These are phyloP conservation scores for Maccullochella peelii DNA, from an alignment of 2,113 vertebrate genomes.

Conservation along the genomic window DNA sequence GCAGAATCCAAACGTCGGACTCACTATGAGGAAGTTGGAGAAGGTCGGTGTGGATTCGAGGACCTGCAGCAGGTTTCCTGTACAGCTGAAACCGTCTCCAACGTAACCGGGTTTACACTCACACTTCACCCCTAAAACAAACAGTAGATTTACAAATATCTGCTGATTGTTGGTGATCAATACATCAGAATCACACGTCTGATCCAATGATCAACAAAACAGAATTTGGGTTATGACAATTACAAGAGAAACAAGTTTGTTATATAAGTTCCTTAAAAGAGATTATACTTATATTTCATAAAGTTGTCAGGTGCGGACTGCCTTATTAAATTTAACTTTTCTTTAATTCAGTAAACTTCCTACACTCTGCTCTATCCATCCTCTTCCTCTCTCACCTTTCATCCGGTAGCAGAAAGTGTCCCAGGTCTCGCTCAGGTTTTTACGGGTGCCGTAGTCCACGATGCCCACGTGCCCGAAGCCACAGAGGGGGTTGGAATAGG, in stretches of 20 bases:
- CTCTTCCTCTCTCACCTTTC: constrained; percentile 85
- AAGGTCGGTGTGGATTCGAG: constrained; percentile 86
- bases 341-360: too few relatives aligned
- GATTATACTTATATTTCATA: too few relatives aligned
- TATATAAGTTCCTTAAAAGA: too few relatives aligned
- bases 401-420: constrained; percentile 94
- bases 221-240: too few relatives aligned
- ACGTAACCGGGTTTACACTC: constrained; percentile 90
- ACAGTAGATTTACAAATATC: not conserved
- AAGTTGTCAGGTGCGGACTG: too few relatives aligned
- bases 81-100: constrained; percentile 91
- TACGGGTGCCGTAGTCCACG: constrained; percentile 90
- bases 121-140: constrained; percentile 90
- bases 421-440: constrained; percentile 90
- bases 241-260: too few relatives aligned
- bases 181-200: too few relatives aligned
- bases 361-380: too few relatives aligned
- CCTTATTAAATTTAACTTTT: too few relatives aligned
- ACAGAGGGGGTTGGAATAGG: constrained; percentile 88
- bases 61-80: constrained; percentile 93
- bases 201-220: not conserved
- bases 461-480: constrained; percentile 91
- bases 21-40: constrained; percentile 90
- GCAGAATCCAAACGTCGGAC: constrained; percentile 50
- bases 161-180: not conserved